phyloP scores from a whole-genome alignment of 2,113 vertebrate genomes.

The Phoenicopterus ruber region DNA sequence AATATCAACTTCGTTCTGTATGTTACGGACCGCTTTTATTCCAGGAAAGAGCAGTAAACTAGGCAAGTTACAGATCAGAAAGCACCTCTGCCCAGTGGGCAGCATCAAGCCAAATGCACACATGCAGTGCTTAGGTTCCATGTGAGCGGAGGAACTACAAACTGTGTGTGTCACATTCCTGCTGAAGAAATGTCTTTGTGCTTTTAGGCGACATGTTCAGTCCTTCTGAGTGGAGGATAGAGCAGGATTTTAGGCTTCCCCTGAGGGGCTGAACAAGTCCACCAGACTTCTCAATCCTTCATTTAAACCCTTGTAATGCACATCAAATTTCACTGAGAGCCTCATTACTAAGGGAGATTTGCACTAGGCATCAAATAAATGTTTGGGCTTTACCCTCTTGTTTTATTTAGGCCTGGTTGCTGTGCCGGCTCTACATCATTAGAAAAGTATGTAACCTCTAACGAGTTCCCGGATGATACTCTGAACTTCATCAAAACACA shows the following conservation, averaged over 20 bases:
- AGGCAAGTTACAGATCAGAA: neutral
- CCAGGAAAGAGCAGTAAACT: neutral
- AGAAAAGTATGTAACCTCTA: constrained; percentile 90
- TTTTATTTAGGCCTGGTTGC: constrained; percentile 85
- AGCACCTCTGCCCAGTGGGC: neutral
- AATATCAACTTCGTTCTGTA: neutral
- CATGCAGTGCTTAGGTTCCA: neutral
- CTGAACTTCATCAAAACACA: constrained; percentile 99
- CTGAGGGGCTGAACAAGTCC: neutral
- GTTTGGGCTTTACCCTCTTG: neutral
- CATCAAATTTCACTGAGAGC: neutral
- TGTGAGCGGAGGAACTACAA: neutral
- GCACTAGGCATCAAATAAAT: neutral
- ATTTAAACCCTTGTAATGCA: neutral
- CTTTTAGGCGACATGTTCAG: neutral
- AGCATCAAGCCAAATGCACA: neutral
- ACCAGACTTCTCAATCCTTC: neutral
- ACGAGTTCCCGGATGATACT: constrained; percentile 96
- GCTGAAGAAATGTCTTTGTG: neutral
- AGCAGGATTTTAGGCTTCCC: neutral
- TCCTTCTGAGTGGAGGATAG: neutral
- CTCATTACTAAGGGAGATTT: constrained; percentile 18
- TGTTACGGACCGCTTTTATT: neutral
- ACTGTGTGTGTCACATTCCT: neutral
- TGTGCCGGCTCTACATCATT: constrained; percentile 86